Conservation (phyloP, 2,113 vertebrate species). For the Hypanus sabinus region DNA sequence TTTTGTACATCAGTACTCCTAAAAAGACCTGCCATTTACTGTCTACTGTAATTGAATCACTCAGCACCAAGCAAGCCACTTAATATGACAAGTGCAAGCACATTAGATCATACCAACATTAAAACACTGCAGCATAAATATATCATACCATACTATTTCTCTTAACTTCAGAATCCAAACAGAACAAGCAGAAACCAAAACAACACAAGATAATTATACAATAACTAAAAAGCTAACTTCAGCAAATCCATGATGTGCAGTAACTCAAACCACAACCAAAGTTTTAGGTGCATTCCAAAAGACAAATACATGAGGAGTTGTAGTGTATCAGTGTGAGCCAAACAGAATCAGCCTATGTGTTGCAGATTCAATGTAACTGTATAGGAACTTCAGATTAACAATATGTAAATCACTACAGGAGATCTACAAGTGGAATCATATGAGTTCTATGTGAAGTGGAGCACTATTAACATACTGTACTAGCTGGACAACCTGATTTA, state of each 20-base stretch:
- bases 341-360: not conserved
- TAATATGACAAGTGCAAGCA: not conserved
- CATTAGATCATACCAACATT: not conserved
- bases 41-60: not conserved
- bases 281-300: not conserved
- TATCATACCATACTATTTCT: not conserved
- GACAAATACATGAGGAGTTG: not conserved
- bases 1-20: too few relatives aligned
- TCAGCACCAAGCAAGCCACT: not conserved
- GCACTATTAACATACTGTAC: not conserved
- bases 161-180: not conserved
- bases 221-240: not conserved
- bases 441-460: not conserved
- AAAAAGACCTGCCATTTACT: too few relatives aligned
- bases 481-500: not conserved
- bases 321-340: not conserved
- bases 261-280: not conserved
- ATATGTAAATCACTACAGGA: not conserved
- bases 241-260: not conserved
- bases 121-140: not conserved
- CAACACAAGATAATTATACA: not conserved
- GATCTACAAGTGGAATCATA: not conserved
- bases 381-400: not conserved
- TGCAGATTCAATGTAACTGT: not conserved
- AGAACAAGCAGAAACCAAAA: not conserved